Evolutionary conservation across 2,797 vertebrate genomes (phyloP), one percentile per base, ranked within the genome.

Genomic region (Pseudomugil gertrudae): DNA sequence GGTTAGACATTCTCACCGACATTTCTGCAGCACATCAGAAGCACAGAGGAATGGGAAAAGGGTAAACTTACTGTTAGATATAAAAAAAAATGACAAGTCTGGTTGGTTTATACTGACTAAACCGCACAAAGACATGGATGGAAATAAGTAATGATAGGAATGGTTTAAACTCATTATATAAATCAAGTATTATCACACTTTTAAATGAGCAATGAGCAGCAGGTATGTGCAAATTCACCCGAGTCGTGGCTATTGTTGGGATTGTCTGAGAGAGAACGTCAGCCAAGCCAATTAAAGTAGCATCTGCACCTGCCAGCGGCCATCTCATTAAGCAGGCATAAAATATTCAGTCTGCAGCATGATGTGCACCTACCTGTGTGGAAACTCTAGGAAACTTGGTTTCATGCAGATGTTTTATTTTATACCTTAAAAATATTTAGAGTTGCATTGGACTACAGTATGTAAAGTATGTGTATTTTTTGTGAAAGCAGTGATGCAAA

Each of bases 1-100:
- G 93, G 93, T 98, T 98, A 62, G 98, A 99, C 98, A 99, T 99
- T 9, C 98, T 94, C 86, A 99, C 97, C 0, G 98, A 99, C 97
- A 99, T 98, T 90, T 99, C 97, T 99, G 79, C 63, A 87, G 79
- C 70, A 67, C 24, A 13, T 38, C 2, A 29, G 10, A 62, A 32
- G 43, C 33, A 19, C 75, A 53, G 3, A 32, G 64, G 53, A 36
- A 30, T 32, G 55, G 50, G 19, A 52, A 33, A 40, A 56, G 19
- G 1, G 40, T 58, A 69, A 5, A 27, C 9, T 33, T 0, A 32
- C 35, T n/a, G n/a, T n/a, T n/a, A n/a, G 8, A 45, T 30, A 4
- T 47, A 9, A 66, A 13, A 36, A 53, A 23, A 19, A 2, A 52
- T 27, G 32, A 47, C 14, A 21, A 45, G n/a, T 45, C 24, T 13